Percentiles rank a stretch among this genome's conserved stretches.
Evolutionary conservation across 2,113 vertebrate genomes (phyloP).

Genomic region (Caranx ignobilis): DNA sequence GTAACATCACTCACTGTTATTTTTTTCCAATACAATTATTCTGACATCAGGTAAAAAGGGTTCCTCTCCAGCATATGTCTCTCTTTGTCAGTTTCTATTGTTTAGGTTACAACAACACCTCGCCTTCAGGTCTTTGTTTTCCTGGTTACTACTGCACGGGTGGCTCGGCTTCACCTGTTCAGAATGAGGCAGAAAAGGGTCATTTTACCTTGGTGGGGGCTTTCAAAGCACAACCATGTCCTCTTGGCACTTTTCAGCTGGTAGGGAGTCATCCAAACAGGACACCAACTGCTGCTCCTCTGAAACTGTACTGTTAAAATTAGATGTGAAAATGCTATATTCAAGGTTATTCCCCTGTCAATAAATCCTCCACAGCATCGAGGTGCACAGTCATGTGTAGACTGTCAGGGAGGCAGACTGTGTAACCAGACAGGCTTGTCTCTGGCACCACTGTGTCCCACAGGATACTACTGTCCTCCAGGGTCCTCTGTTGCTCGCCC

Average conservation of each 20-base stretch:
- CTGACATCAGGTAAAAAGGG: not conserved
- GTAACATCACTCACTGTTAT: constrained; percentile 72
- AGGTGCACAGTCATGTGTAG: constrained; percentile 82
- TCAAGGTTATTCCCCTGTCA: constrained; percentile 29
- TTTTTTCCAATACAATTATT: not conserved
- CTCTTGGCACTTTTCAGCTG: constrained; percentile 88
- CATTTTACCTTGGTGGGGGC: constrained; percentile 85
- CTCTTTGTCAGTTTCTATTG: constrained; percentile 83
- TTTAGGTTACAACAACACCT: constrained; percentile 81
- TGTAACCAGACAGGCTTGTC: constrained; percentile 87
- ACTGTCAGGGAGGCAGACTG: constrained; percentile 86
- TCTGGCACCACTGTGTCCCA: constrained; percentile 82
- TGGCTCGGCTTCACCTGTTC: constrained; percentile 83
- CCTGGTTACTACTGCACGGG: constrained; percentile 89
- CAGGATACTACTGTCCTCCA: constrained; percentile 88
- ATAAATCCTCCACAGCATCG: constrained; percentile 74
- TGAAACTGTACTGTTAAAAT: constrained; percentile 11
- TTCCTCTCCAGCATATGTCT: not conserved
- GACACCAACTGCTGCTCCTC: constrained; percentile 1
- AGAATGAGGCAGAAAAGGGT: constrained; percentile 85
- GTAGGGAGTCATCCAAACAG: constrained; percentile 74
- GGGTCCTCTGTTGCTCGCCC: constrained; percentile 78
- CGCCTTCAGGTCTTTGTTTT: constrained; percentile 86
- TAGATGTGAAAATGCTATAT: not conserved
- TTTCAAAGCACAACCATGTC: constrained; percentile 83